Evolutionary conservation across 2,113 vertebrate species (phyloP), one percentile per base, ranked within the genome.

Genomic region (Hassar affinis): DNA sequence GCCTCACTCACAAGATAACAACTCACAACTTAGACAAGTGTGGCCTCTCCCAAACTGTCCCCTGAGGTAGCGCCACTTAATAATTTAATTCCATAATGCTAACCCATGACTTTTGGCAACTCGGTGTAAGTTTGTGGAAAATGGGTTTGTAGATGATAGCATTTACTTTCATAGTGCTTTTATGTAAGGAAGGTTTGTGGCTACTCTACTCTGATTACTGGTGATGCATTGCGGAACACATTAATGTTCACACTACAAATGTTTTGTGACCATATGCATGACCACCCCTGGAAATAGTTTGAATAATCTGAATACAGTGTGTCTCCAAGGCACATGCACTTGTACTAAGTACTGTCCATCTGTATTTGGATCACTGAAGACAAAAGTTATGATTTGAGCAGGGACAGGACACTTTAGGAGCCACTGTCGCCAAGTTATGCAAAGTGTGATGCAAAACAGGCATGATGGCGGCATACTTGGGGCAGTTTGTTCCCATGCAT

Each of bases 311-410:
- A 76, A 35, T 6, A n/a, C 69, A n/a, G n/a, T 30, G 18, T 76
- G 49, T 54, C 72, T 35, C 49, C 71, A 18, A 74, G 71, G 27
- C 27, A 22, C 27, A 6, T 56, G 22, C 74, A 33, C 72, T 52
- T 52, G 49, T 30, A 5, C 49, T 52, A 35, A 77, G 51, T 77
- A 20, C 10, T 18, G 5, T 76, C 30, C 74, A 52, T 76, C 27
- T 52, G 51, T 33, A 56, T 76, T 76, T 76, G 49, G 72, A 76
- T 77, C 51, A 54, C 74, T 25, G 17, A 1, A 35, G 17, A 76
- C 30, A 77, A 25, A 17, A 27, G 69, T 77, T 77, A 77, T 14
- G 74, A 38, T 56, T 14, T 56, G 51, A 38, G 14, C 74, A 27
- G 69, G 69, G 45, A 49, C 45, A 51, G 45, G 69, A 8, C 25